These are phyloP conservation scores for Drosophila merina DNA, from an alignment of 2,888 invertebrate species.

Conservation along the genomic window DNA sequence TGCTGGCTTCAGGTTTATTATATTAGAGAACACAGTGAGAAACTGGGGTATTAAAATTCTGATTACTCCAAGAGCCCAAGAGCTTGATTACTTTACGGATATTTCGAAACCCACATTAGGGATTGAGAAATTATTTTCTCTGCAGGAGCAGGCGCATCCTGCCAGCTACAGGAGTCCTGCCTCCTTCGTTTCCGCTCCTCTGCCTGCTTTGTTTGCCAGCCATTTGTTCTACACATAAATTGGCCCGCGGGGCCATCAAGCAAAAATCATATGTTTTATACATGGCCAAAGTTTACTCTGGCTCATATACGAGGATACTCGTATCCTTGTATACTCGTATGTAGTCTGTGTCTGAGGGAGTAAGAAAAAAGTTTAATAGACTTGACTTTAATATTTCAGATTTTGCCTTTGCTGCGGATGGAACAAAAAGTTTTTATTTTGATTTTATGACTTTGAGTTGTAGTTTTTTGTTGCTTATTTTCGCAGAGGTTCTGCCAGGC, in stretches of 20 bases:
- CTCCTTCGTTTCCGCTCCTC: constrained; percentile 10
- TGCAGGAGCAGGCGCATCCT: constrained; percentile 33
- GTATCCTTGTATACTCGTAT: too few species aligned
- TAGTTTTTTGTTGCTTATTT: constrained; percentile 35
- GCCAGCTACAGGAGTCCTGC: constrained; percentile 13
- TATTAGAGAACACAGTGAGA: constrained; percentile 55
- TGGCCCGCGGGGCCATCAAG: constrained; percentile 75
- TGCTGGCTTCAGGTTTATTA: constrained; percentile 66
- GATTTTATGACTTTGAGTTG: constrained; percentile 66
- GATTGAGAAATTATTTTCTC: background rate
- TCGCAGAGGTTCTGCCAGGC: constrained; percentile 6
- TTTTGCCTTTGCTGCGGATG: constrained; percentile 33
- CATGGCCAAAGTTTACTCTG: constrained; percentile 57
- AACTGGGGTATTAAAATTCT: background rate
- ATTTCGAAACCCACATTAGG: background rate
- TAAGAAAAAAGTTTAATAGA: constrained; percentile 70
- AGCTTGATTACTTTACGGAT: background rate
- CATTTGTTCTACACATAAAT: constrained; percentile 75
- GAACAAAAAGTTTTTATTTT: constrained; percentile 68
- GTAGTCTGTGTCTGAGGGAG: background rate
- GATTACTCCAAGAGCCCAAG: background rate
- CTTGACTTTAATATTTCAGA: constrained; percentile 67
- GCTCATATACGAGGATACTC: background rate
- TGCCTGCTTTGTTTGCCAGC: constrained; percentile 44
- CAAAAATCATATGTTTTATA: constrained; percentile 79